Base-by-base conservation (phyloP, 2,888 invertebrate species). In the Dolomedes plantarius region DNA sequence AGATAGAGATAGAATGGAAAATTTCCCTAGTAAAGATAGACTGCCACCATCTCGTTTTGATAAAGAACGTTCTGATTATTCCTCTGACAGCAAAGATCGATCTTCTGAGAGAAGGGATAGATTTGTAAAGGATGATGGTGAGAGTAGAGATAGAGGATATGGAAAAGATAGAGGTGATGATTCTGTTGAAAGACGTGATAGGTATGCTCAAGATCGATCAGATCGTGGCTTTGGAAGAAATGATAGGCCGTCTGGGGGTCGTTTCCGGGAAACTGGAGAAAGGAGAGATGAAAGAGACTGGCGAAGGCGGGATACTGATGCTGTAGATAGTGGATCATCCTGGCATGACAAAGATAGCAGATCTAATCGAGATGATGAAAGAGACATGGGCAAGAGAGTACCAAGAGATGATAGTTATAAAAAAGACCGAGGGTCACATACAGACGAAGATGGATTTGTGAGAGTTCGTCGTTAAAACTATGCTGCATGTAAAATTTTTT, bases 361-460 rank as follows among this genome's bases (percentile, higher is more conserved):
- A 5, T n/a, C 72, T 13, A 28, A 50, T n/a, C 41, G 27, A 19
- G 82, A 82, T 27, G 75, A 68, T 29, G 85, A 78, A 56, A 50
- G 85, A 3, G n/a, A n/a, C n/a, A 31, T 56, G 27, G 72, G 72
- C 6, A 74, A 39, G 32, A 50, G 19, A 16, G 71, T 50, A 29
- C 62, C 82, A 23, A 16, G 50, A 64, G 85, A 78, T 39, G 62
- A 67, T 9, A 39, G 41, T n/a, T 62, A 41, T 29, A 16, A 39
- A 32, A 23, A 23, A 11, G 85, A 83, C 36, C 65, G 39, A 23
- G 27, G 69, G n/a, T 31, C 23, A 19, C 65, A 78, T 64, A 41
- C 19, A 27, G 85, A 86, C 39, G 85, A 83, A 27, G 76, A 86
- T 19, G 85, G 85, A 9, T 86, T 86, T 41, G 32, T 50, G 11